These are phyloP conservation scores for Aproaerema taeniolella DNA, from an alignment of 2,888 invertebrate genomes.

Conservation along the genomic window DNA sequence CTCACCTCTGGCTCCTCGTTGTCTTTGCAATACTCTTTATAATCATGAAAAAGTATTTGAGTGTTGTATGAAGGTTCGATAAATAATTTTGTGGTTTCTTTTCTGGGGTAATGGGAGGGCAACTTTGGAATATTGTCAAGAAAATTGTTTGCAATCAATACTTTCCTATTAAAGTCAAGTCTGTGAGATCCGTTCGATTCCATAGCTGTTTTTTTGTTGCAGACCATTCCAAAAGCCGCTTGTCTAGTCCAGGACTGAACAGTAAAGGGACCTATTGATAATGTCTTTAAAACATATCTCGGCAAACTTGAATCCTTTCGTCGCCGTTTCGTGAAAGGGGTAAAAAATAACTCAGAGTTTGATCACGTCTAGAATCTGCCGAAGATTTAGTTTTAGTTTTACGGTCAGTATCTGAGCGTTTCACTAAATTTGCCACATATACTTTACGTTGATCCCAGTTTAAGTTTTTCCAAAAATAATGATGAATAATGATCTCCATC, in stretches of 20 bases:
- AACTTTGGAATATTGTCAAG: constrained; percentile 22
- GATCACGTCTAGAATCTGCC: neutral
- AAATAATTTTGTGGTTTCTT: constrained; percentile 17
- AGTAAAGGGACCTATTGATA: constrained; percentile 6
- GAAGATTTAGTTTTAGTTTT: constrained; percentile 19
- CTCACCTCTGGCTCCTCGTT: constrained; percentile 18
- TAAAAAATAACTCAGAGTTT: constrained; percentile 17
- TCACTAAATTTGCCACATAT: constrained; percentile 20
- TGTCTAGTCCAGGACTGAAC: constrained; percentile 10
- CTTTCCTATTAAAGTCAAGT: neutral
- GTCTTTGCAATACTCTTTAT: constrained; percentile 22
- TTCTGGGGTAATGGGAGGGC: constrained; percentile 24
- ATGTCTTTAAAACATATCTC: constrained; percentile 7
- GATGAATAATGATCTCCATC: constrained; percentile 15
- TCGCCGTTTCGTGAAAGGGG: constrained; percentile 1
- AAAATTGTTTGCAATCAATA: constrained; percentile 11
- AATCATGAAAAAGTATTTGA: constrained; percentile 19
- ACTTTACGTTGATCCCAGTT: constrained; percentile 24
- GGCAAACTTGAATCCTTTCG: constrained; percentile 8
- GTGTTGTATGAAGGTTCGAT: constrained; percentile 22
- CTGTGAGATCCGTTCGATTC: neutral
- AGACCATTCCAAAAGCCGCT: constrained; percentile 1
- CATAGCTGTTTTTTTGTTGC: neutral
- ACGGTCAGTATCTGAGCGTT: constrained; percentile 17
- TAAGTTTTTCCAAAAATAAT: constrained; percentile 22